Base-by-base conservation (phyloP, 2,797 vertebrate species). In the Spea hammondii region DNA sequence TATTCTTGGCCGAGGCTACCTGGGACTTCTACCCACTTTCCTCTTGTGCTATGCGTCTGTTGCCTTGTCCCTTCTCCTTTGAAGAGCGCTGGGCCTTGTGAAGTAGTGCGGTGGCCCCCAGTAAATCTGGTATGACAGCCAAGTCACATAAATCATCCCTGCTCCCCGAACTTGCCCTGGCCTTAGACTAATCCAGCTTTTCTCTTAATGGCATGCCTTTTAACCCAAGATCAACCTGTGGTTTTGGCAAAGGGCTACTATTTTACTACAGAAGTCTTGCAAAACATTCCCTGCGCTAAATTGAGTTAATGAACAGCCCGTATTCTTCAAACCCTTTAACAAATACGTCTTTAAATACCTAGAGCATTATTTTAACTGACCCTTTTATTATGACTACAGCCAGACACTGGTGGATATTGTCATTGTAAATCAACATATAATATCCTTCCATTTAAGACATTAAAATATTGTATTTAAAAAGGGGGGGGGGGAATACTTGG, bases 281-380 rank as follows among this genome's bases (percentile, higher is more conserved):
- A 74, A 67, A 65, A 71, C 11, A 71, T 49, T 32, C 32, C 1
- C 67, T 59, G 3, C 45, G 82, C 85, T 86, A 86, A 84, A 85
- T 85, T 86, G 86, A 88, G 51, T 62, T 12, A 79, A 87, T 81
- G 79, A 64, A 7, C 0, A 85, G 79, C 82, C 70, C 60, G 4
- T 77, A 85, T 78, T 57, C 57, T 67, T 80, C 62, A 79, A 48
- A 79, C 70, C 74, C 69, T 83, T 70, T 84, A 86, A 78, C 82
- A 82, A 86, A 83, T 55, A 77, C 83, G 84, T 67, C 48, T 82
- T 71, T n/a, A 81, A 82, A 85, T 86, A 84, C 86, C 84, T 81
- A 85, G 69, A 78, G 64, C 69, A 72, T 84, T 72, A 82, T 86
- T 82, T 85, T 57, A 72, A 8, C 14, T 11, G 45, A 46, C 8